These are phyloP conservation scores for Rhinolophus ferrumequinum DNA, from an alignment of 2,113 vertebrate species.

Conservation along the genomic window DNA sequence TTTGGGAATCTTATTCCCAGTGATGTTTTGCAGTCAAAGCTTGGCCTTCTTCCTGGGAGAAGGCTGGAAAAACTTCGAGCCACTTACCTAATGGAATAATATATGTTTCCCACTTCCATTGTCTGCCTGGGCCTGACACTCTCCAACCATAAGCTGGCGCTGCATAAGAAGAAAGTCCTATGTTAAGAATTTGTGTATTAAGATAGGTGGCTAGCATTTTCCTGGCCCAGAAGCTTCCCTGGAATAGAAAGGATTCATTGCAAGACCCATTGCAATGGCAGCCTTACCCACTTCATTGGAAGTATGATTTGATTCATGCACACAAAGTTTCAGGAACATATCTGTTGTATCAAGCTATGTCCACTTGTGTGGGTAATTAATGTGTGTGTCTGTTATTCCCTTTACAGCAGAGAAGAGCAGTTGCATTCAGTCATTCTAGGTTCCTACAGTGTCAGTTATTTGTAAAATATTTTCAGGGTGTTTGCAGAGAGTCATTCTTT, in stretches of 20 bases:
- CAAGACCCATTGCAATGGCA: not conserved
- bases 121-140: not conserved
- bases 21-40: not conserved
- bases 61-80: not conserved
- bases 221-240: not conserved
- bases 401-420: not conserved
- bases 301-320: not conserved
- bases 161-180: not conserved
- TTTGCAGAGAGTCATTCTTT: not conserved
- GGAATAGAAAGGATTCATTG: not conserved
- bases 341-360: not conserved
- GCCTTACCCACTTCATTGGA: not conserved
- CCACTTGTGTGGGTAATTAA: not conserved
- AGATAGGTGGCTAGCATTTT: no score
- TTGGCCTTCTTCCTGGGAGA: not conserved
- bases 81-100: not conserved
- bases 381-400: not conserved
- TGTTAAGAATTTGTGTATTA: not conserved
- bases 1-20: not conserved
- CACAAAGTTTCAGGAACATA: not conserved
- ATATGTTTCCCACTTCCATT: not conserved
- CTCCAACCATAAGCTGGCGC: not conserved
- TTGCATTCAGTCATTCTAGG: not conserved
- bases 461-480: not conserved
- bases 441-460: not conserved